A percentile compares a stretch with the other conserved stretches of the same genome.
Conservation (phyloP, 2,888 invertebrate species). For the Nymphalis urticae region DNA sequence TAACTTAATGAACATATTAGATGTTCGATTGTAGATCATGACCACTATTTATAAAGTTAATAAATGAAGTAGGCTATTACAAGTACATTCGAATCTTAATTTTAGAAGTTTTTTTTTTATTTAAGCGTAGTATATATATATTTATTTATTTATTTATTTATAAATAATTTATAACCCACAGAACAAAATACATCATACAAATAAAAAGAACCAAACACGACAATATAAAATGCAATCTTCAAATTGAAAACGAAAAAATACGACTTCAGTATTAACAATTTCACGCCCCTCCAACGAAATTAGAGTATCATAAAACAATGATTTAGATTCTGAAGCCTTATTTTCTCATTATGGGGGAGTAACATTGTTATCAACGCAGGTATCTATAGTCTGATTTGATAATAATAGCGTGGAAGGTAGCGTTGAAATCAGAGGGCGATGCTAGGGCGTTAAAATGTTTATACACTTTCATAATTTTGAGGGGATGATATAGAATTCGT, state of each 20-base stretch:
- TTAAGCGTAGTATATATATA: no score
- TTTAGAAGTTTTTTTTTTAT: no score
- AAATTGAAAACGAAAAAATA: slow-evolving; percentile 24
- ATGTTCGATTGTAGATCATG: no score
- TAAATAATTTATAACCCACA: not conserved
- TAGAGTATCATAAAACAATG: slow-evolving; percentile 76
- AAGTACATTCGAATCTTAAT: no score
- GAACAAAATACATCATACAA: not conserved
- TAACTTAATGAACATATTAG: no score
- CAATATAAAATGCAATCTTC: slow-evolving; percentile 4
- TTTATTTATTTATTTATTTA: no score
- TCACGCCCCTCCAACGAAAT: slow-evolving; percentile 52
- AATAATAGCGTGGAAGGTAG: slow-evolving; percentile 75
- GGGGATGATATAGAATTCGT: slow-evolving; percentile 74
- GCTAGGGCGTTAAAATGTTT: slow-evolving; percentile 79
- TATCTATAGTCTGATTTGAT: slow-evolving; percentile 80
- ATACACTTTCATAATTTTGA: slow-evolving; percentile 81
- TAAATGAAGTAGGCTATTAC: no score
- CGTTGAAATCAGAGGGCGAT: slow-evolving; percentile 68
- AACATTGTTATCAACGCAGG: slow-evolving; percentile 64
- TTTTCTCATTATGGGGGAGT: slow-evolving; percentile 71
- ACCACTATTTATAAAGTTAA: no score
- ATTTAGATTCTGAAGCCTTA: slow-evolving; percentile 69
- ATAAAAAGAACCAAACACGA: not conserved
- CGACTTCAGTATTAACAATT: slow-evolving; percentile 23